Conservation (phyloP, 2,797 vertebrate genomes). For the Mormyrus proboscirostris region DNA sequence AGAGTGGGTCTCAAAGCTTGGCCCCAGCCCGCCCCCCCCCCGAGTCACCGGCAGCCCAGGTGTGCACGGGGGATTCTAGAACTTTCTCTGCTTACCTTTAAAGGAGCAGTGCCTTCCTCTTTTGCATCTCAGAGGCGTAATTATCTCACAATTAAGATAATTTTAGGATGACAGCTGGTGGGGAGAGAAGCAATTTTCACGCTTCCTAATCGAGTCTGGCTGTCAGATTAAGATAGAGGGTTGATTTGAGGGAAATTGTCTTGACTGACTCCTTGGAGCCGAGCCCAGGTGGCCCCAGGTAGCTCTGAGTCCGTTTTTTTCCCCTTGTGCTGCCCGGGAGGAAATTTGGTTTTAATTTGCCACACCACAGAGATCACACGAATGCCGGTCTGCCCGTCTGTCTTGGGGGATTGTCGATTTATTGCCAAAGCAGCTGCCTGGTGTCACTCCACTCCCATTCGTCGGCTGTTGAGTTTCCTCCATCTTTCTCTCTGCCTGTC, state of each 20-base stretch:
- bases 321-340: conserved; percentile 46
- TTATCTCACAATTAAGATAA: conserved; percentile 81
- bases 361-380: conserved; percentile 61
- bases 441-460: conserved; percentile 49
- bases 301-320: conserved; percentile 40
- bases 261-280: conserved; percentile 63
- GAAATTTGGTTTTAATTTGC: conserved; percentile 58
- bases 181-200: conserved; percentile 76
- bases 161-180: conserved; percentile 70
- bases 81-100: conserved; percentile 40
- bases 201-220: conserved; percentile 70
- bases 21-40: background rate
- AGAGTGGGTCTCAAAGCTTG: background rate
- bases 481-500: background rate
- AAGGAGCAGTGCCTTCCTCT: conserved; percentile 51
- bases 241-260: conserved; percentile 72
- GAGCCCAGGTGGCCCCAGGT: conserved; percentile 68
- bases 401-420: conserved; percentile 58
- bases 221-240: conserved; percentile 80
- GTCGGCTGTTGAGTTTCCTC: conserved; percentile 40
- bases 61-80: conserved; percentile 20
- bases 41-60: background rate
- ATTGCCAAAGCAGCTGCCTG: conserved; percentile 56
- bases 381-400: conserved; percentile 47
- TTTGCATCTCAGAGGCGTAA: conserved; percentile 69